phyloP scores from a whole-genome alignment of 2,113 vertebrate species.

The Morone chrysops region DNA sequence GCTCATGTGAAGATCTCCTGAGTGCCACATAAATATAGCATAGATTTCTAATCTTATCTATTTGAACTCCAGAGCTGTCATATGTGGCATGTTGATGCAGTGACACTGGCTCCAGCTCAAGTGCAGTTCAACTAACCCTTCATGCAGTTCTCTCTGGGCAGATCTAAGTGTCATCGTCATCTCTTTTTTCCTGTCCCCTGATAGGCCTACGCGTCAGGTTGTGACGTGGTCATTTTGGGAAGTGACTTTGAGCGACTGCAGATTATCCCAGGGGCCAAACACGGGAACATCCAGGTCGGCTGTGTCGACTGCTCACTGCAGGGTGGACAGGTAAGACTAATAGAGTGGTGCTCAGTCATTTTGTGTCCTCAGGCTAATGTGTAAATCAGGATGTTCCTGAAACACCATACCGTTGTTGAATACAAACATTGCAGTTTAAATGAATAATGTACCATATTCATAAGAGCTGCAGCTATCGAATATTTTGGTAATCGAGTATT shows the following conservation, averaged over 20 bases:
- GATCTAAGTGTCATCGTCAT: conserved; percentile 21
- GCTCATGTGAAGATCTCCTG: conserved; percentile 52
- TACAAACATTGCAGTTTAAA: background rate
- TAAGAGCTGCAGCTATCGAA: no score
- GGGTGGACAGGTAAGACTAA: conserved; percentile 91
- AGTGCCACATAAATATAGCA: conserved; percentile 48
- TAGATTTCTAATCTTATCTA: conserved; percentile 53
- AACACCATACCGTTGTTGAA: background rate
- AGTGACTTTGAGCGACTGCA: conserved; percentile 98
- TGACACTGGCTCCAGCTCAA: conserved; percentile 36
- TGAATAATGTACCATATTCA: background rate
- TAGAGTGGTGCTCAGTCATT: background rate
- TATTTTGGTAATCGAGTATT: no score
- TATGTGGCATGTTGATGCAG: conserved; percentile 37
- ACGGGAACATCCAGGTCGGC: conserved; percentile 98
- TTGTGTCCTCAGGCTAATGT: background rate
- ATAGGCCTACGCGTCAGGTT: conserved; percentile 97
- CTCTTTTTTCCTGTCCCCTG: conserved; percentile 18
- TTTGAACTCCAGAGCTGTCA: conserved; percentile 37
- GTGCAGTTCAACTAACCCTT: conserved; percentile 35
- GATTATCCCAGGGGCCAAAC: conserved; percentile 96
- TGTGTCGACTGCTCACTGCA: conserved; percentile 96
- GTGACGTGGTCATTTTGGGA: conserved; percentile 96
- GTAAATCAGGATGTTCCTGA: background rate
- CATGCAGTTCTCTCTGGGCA: conserved; percentile 10